Percentiles rank a stretch among this genome's conserved stretches.
Evolutionary conservation across 2,888 invertebrate species (phyloP).

Genomic region (Tetanocera ferruginea): DNA sequence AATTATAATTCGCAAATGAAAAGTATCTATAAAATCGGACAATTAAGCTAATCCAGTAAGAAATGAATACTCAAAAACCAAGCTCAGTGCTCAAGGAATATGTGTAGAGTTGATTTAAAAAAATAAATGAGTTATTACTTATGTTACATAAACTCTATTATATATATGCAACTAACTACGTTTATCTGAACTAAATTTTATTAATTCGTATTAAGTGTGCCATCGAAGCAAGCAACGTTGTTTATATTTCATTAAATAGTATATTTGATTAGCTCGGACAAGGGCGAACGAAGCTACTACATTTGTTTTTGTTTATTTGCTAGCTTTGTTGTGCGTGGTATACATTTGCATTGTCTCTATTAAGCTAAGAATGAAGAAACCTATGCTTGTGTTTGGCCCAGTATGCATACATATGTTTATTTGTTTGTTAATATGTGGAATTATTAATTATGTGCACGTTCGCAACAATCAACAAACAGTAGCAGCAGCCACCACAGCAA

Average conservation of each 20-base stretch:
- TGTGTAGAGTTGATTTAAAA: too few species aligned
- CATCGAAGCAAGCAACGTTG: neutral
- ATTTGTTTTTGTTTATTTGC: neutral
- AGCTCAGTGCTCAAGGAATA: too few species aligned
- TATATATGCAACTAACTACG: too few species aligned
- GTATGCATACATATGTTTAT: neutral
- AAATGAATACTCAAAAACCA: too few species aligned
- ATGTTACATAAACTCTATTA: too few species aligned
- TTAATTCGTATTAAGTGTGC: constrained; percentile 9
- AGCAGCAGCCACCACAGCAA: neutral
- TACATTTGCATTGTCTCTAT: neutral
- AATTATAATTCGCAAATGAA: too few species aligned
- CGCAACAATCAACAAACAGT: constrained; percentile 19
- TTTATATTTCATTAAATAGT: constrained; percentile 11
- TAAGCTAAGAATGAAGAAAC: neutral
- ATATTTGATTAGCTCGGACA: constrained; percentile 20
- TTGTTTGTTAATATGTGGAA: constrained; percentile 24
- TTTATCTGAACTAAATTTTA: neutral
- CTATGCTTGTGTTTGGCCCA: neutral
- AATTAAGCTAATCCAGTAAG: too few species aligned
- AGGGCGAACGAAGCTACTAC: constrained; percentile 4
- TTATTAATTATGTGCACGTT: constrained; percentile 41
- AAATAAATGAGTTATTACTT: too few species aligned
- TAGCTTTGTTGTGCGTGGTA: neutral
- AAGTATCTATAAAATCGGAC: too few species aligned